Conservation (phyloP, 2,797 vertebrate species). For the Dermochelys coriacea region DNA sequence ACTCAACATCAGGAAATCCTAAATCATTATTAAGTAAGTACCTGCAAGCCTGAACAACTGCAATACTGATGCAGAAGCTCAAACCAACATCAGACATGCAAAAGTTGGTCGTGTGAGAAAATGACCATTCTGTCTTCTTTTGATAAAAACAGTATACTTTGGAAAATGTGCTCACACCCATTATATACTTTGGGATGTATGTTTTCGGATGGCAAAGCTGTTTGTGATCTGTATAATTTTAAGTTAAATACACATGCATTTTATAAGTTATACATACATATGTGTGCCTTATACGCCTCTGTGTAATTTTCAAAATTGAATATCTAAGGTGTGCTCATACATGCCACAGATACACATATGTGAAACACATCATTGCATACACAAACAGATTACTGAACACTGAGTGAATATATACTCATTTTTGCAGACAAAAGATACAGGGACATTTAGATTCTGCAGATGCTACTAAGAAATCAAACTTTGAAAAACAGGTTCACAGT, state of each 20-base stretch:
- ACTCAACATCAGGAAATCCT: constrained; percentile 22
- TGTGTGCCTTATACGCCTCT: not conserved
- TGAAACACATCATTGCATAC: constrained; percentile 9
- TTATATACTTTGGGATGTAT: not conserved
- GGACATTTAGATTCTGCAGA: not conserved
- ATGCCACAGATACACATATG: not conserved
- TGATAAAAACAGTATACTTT: not conserved
- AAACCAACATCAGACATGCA: not conserved
- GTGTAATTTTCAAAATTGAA: not conserved
- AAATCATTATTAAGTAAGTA: not conserved
- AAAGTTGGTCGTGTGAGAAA: not conserved
- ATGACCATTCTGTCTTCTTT: not conserved
- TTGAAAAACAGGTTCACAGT: not conserved
- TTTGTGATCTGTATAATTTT: not conserved
- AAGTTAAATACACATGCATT: not conserved
- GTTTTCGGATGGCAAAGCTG: not conserved
- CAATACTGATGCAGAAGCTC: constrained; percentile 42
- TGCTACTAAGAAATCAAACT: not conserved
- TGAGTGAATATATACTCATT: not conserved
- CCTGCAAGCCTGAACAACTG: constrained; percentile 13
- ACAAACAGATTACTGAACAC: constrained; percentile 16
- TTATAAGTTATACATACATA: not conserved
- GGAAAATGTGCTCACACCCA: not conserved
- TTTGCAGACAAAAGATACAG: not conserved
- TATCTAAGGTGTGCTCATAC: not conserved